Conservation (phyloP, 2,888 invertebrate species). For the Chelonus formosanus region DNA sequence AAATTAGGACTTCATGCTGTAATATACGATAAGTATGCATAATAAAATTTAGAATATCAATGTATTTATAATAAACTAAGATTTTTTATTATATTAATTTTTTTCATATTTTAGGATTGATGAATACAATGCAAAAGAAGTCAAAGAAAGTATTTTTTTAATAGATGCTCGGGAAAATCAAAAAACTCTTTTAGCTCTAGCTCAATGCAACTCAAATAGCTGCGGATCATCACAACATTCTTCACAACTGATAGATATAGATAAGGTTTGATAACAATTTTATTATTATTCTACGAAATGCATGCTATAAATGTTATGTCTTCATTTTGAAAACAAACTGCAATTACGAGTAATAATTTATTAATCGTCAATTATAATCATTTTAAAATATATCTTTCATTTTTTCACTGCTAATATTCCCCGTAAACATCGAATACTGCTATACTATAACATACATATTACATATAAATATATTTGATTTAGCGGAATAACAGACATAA, state of each 20-base stretch:
- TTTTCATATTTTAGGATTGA: slow-evolving; percentile 69
- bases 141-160: slow-evolving; percentile 85
- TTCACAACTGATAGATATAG: slow-evolving; percentile 46
- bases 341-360: no score
- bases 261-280: slow-evolving; percentile 42
- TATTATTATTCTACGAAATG: neutral
- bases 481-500: no score
- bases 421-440: no score
- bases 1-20: slow-evolving; percentile 92
- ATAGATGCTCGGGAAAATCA: slow-evolving; percentile 82
- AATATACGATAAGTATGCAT: slow-evolving; percentile 86
- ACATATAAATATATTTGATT: no score
- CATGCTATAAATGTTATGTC: neutral
- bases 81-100: neutral
- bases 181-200: slow-evolving; percentile 69
- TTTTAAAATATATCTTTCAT: no score
- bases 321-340: no score
- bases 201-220: slow-evolving; percentile 58
- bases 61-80: no score
- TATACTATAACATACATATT: no score
- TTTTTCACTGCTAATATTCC: no score
- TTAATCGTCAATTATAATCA: no score
- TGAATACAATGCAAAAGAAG: slow-evolving; percentile 75
- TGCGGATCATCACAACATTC: slow-evolving; percentile 47
- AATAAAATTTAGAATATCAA: no score